Base-by-base conservation (phyloP, 2,888 invertebrate genomes). In the Trissolcus brochymenae region DNA sequence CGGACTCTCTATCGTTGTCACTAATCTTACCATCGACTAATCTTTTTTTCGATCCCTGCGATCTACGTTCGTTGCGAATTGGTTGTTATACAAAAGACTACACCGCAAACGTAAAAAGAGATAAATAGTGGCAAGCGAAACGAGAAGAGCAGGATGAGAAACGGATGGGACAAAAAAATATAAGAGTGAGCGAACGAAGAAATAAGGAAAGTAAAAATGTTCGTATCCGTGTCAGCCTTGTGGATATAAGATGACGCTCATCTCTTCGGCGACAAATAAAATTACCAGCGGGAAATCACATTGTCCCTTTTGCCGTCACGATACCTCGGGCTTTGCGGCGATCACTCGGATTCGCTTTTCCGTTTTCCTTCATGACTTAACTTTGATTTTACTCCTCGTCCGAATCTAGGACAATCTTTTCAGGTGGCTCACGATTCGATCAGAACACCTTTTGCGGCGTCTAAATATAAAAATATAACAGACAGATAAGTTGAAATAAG, bases 211-310 rank as follows among this genome's bases (percentile, higher is more conserved):
- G 29, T 60, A 70, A 53, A 57, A 71, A 64, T 55, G 56, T 59
- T 29, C 53, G 72, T 68, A 73, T 77, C 68, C 54, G 57, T 73
- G 77, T 73, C 77, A 68, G 60, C 50, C 50, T 62, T 54, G 73
- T 64, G 68, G 73, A 73, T 76, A 75, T 79, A 67, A 76, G 76
- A 68, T 68, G 79, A 76, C 64, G 70, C 71, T 74, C 76, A 77
- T 77, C 72, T 75, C 72, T 79, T 75, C 59, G 74, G 68, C 66
- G 77, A 75, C 77, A 79, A 79, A 79, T 77, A 77, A 77, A 79
- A 79, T 79, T 79, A 79, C 79, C 65, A 67, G 41, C 74, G 76
- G 74, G 68, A 77, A 79, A 79, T 79, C 79, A 57, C 79, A 77
- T 79, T 75, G 75, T 75, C 75, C 71, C 67, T 75, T 74, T 64